Conservation (phyloP, 2,113 vertebrate genomes). For the Falcunculus frontatus region DNA sequence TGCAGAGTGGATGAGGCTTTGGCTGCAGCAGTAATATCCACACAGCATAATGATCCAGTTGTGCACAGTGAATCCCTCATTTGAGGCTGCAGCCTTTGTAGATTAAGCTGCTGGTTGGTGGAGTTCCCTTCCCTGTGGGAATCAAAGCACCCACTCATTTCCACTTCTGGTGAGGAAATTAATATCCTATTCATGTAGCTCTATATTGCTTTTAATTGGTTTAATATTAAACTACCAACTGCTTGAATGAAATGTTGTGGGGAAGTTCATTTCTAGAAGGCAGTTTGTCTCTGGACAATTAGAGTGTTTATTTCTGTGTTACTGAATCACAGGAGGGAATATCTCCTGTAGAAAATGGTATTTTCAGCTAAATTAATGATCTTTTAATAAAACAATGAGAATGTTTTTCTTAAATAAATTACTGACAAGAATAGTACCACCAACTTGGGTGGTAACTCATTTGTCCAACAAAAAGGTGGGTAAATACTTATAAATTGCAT, state of each 20-base stretch:
- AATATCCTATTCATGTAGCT: conserved; percentile 23
- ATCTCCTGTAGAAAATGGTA: background rate
- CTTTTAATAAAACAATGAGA: background rate
- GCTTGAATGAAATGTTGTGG: background rate
- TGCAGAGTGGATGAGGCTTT: background rate
- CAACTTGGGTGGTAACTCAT: background rate
- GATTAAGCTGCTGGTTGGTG: background rate
- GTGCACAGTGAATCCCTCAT: background rate
- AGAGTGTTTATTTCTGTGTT: background rate
- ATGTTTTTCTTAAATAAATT: background rate
- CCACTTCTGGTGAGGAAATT: conserved; percentile 1
- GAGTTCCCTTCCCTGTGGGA: background rate
- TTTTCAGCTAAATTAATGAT: background rate
- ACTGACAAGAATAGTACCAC: background rate
- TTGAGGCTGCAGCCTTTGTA: background rate
- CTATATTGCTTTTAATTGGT: conserved; percentile 43
- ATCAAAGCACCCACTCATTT: conserved; percentile 12
- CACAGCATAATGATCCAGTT: rapidly evolving
- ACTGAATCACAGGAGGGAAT: conserved; percentile 21
- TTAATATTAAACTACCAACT: background rate
- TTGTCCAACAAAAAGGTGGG: background rate
- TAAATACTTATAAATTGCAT: background rate
- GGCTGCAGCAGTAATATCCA: background rate
- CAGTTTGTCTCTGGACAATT: conserved; percentile 24
- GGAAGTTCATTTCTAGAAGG: background rate